Conservation (phyloP, 2,113 vertebrate species). For the Rhegmatorhina hoffmannsi region DNA sequence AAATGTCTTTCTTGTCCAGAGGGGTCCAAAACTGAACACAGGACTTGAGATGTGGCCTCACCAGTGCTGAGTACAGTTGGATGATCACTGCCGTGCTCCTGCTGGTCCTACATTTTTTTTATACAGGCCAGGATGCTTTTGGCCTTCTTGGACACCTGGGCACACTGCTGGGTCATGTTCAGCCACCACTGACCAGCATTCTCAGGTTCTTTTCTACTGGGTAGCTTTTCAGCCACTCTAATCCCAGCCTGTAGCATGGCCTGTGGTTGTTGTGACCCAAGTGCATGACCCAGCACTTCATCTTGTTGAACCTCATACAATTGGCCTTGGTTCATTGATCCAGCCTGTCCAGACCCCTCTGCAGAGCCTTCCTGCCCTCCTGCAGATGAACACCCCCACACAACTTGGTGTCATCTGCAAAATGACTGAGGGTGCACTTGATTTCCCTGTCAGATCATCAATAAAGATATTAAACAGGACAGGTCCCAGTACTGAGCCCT, state of each 20-base stretch:
- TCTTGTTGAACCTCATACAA: not conserved
- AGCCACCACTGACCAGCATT: not conserved
- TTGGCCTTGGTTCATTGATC: rapidly evolving
- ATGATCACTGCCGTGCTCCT: not conserved
- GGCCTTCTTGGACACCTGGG: not conserved
- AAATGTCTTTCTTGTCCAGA: not conserved
- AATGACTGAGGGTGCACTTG: rapidly evolving
- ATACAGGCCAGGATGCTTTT: too few species aligned
- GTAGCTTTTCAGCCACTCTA: not conserved
- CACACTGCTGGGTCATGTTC: not conserved
- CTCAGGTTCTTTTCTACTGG: not conserved
- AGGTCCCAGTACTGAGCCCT: not conserved
- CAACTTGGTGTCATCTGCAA: not conserved
- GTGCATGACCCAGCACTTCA: not conserved
- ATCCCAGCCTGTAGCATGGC: not conserved
- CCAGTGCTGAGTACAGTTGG: not conserved
- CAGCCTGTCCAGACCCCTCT: not conserved
- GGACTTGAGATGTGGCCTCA: not conserved
- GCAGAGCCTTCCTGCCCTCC: not conserved
- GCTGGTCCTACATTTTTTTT: not conserved
- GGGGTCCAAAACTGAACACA: not conserved
- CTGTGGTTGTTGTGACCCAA: not conserved
- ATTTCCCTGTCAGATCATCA: not conserved
- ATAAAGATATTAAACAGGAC: not conserved
- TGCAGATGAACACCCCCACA: not conserved